These are phyloP conservation scores for Tortricodes alternella DNA, from an alignment of 2,888 invertebrate species.

Conservation along the genomic window DNA sequence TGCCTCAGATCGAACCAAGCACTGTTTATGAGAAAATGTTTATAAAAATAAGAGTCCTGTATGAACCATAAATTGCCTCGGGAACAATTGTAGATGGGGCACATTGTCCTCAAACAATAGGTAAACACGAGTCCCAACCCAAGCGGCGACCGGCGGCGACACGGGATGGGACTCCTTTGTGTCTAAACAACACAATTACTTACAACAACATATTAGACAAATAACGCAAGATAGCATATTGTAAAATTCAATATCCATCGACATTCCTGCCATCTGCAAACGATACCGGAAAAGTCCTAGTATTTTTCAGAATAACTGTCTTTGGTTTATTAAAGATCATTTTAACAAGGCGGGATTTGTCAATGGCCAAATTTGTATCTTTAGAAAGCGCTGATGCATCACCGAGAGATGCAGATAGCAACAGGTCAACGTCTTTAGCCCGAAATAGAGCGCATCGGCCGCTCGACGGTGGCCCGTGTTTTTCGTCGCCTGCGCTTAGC, in stretches of 20 bases:
- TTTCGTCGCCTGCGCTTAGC: conserved; percentile 68
- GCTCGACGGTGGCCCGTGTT: conserved; percentile 68
- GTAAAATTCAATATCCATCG: conserved; percentile 18
- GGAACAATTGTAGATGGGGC: conserved; percentile 53
- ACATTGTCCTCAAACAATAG: conserved; percentile 59
- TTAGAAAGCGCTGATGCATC: conserved; percentile 54
- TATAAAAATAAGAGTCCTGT: conserved; percentile 37
- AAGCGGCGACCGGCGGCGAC: conserved; percentile 41
- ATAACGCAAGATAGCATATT: conserved; percentile 24
- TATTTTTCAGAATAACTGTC: background rate
- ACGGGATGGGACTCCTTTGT: conserved; percentile 40
- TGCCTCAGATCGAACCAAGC: conserved; percentile 27
- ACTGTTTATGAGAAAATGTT: conserved; percentile 22
- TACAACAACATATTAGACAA: conserved; percentile 30
- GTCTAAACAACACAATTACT: conserved; percentile 35
- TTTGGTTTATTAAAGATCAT: conserved; percentile 6
- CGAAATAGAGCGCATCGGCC: conserved; percentile 66
- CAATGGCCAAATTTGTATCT: conserved; percentile 34
- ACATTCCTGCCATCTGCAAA: background rate
- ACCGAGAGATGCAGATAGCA: conserved; percentile 49
- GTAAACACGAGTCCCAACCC: conserved; percentile 46
- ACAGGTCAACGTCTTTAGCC: conserved; percentile 74
- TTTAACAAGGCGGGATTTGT: conserved; percentile 26
- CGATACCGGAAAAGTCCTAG: background rate
- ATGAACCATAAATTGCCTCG: conserved; percentile 53